Evolutionary conservation across 2,113 vertebrate species (phyloP).

Genomic region (Ursus arctos): DNA sequence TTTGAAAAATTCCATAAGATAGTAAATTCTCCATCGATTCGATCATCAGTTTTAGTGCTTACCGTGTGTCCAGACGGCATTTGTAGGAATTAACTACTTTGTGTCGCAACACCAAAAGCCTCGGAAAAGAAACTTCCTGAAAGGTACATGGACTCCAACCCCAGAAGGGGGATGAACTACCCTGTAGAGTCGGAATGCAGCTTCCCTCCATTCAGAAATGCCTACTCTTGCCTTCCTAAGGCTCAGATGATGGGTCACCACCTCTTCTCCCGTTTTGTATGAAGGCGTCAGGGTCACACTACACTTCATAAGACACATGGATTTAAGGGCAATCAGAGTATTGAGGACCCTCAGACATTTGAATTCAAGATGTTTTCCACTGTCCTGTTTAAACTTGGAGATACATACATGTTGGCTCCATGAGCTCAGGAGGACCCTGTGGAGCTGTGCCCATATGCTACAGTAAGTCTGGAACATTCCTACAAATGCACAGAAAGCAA

Average conservation of each 20-base stretch:
- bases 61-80: background rate
- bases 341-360: background rate
- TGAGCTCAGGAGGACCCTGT: accelerated
- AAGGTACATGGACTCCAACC: background rate
- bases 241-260: background rate
- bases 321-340: background rate
- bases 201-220: background rate
- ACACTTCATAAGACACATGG: background rate
- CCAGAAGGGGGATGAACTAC: background rate
- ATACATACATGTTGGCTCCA: background rate
- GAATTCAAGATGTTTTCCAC: background rate
- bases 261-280: background rate
- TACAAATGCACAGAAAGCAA: background rate
- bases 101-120: background rate
- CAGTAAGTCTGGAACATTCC: background rate
- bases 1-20: slow-evolving; percentile 7
- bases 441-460: background rate
- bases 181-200: background rate
- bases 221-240: background rate
- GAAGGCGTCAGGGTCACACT: background rate
- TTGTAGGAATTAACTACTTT: background rate
- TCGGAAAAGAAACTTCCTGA: background rate
- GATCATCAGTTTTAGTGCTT: background rate
- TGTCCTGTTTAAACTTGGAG: background rate
- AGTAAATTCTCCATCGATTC: background rate